Evolutionary conservation across 2,113 vertebrate species (phyloP).

Genomic region (Corydoras maculifer): DNA sequence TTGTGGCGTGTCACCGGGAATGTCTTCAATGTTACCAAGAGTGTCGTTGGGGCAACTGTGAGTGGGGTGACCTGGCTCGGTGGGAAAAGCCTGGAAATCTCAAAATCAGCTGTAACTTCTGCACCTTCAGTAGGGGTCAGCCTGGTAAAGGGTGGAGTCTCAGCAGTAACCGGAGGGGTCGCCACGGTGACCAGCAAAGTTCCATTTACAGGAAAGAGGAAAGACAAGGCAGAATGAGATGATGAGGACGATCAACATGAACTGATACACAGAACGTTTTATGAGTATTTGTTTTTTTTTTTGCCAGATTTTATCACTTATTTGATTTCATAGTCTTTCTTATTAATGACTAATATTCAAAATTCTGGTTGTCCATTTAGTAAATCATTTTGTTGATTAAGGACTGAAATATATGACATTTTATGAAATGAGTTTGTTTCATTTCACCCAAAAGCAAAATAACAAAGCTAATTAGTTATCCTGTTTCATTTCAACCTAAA

Average conservation of each 20-base stretch:
- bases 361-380: too few relatives aligned
- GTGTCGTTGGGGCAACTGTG: constrained; percentile 65
- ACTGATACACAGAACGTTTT: constrained; percentile 40
- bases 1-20: constrained; percentile 69
- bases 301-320: too few relatives aligned
- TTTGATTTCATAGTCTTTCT: too few relatives aligned
- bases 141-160: constrained; percentile 68
- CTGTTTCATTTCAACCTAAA: too few relatives aligned
- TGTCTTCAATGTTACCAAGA: constrained; percentile 67
- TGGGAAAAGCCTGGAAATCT: constrained; percentile 67
- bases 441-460: too few relatives aligned
- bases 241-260: background rate
- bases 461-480: too few relatives aligned
- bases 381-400: too few relatives aligned
- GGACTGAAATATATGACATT: too few relatives aligned
- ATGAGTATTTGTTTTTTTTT: too few relatives aligned
- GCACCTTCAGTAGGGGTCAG: constrained; percentile 63
- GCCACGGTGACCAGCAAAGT: constrained; percentile 66
- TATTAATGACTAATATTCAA: too few relatives aligned
- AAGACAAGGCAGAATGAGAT: constrained; percentile 71
- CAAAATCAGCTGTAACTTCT: constrained; percentile 64
- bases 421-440: too few relatives aligned
- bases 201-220: constrained; percentile 65
- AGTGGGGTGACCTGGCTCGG: constrained; percentile 72
- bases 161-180: constrained; percentile 66